Percentiles rank a stretch among this genome's conserved stretches.
Evolutionary conservation across 2,888 invertebrate species (phyloP).

Genomic region (Podabrus alpinus): DNA sequence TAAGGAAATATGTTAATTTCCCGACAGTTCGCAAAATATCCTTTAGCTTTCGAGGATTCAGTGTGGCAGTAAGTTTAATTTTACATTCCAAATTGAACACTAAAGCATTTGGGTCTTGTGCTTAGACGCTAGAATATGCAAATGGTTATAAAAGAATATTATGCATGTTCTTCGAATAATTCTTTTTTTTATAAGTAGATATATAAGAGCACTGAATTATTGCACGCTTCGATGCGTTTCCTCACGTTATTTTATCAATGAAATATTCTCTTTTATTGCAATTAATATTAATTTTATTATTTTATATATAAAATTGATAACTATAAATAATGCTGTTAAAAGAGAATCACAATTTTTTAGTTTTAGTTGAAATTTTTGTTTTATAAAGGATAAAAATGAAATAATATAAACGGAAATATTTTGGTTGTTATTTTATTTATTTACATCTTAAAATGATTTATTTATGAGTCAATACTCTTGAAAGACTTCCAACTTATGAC

Average conservation of each 20-base stretch:
- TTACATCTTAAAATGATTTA: background rate
- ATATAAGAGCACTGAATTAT: background rate
- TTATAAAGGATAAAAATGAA: background rate
- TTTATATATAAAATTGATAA: background rate
- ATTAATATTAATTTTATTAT: background rate
- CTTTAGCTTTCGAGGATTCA: conserved; percentile 1
- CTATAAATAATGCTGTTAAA: too few relatives aligned
- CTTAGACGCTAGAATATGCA: conserved; percentile 29
- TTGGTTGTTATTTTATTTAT: background rate
- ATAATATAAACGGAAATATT: background rate
- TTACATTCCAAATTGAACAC: conserved; percentile 27
- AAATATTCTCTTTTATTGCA: background rate
- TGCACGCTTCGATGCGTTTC: background rate
- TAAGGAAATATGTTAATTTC: background rate
- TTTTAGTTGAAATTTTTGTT: background rate
- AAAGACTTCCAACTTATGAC: background rate
- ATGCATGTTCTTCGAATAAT: conserved; percentile 7
- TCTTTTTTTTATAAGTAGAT: background rate
- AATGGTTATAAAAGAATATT: conserved; percentile 14
- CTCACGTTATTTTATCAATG: background rate
- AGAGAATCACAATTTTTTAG: background rate
- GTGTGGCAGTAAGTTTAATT: conserved; percentile 25
- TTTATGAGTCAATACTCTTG: background rate
- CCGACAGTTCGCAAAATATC: background rate
- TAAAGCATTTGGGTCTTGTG: conserved; percentile 12